Base-by-base conservation (phyloP, 2,888 invertebrate genomes). In the Chrysomela aeneicollis region DNA sequence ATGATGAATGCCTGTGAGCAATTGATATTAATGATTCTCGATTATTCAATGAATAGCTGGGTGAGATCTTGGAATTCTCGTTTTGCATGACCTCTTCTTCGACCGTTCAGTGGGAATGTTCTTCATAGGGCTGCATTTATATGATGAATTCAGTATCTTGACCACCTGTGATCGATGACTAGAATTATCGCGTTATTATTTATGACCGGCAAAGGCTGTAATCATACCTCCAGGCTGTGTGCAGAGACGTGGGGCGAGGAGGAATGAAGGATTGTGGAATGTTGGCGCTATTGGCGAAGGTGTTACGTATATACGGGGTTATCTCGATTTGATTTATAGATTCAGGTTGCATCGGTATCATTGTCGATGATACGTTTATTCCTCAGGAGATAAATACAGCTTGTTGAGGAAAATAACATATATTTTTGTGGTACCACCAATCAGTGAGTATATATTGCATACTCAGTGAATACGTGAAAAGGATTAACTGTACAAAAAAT, bases 161-260 rank as follows among this genome's bases (percentile, higher is more conserved):
- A 46, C 57, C 42, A 30, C 26, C 32, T 59, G 59, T 65, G 61
- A 65, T 59, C 59, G 54, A 65, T 58, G 61, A 59, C 61, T 37
- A 61, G 53, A 54, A 42, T 59, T 63, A 65, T 65, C 53, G 57
- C 57, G 22, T 6, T 57, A 18, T 57, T 57, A 57, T 57, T 57
- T 57, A 57, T 57, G 17, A 26, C 15, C 26, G 17, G 21, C 12
- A 26, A 57, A 57, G 17, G 57, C 57, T 57, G 57, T 57, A 57
- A 57, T 57, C 57, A 57, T 22, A 19, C 22, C 55, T 42, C 15
- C 22, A n/a, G 55, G 55, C 55, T 22, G 35, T 17, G 55, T 15
- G 46, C 15, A 42, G 42, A 42, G 42, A 42, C n/a, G 42, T 4
- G 42, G n/a, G 42, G 42, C 4, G 42, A n/a, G 15, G 15, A 15